Evolutionary conservation across 2,888 invertebrate genomes (phyloP).

Genomic region (Rotaria magnacalcarata): DNA sequence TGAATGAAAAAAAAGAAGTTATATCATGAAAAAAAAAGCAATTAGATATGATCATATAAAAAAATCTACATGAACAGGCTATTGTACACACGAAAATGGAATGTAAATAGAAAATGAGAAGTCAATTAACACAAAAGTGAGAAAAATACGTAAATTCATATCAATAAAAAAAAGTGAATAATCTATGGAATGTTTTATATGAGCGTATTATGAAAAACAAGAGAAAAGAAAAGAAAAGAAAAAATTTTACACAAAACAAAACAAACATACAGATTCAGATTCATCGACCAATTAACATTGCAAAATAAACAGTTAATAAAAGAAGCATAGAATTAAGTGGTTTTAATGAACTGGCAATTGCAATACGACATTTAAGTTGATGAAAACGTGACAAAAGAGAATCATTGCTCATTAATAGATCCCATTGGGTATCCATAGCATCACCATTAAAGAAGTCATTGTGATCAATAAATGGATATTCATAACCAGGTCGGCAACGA

Average conservation of each 20-base stretch:
- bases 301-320: slow-evolving; percentile 4
- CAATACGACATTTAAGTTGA: slow-evolving; percentile 78
- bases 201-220: background rate
- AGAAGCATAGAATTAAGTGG: slow-evolving; percentile 2
- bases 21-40: no score
- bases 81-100: background rate
- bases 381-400: slow-evolving; percentile 33
- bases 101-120: background rate
- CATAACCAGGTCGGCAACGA: slow-evolving; percentile 90
- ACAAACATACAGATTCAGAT: background rate
- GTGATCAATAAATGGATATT: slow-evolving; percentile 89
- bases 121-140: background rate
- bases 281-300: background rate
- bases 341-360: slow-evolving; percentile 63
- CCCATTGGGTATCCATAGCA: slow-evolving; percentile 44
- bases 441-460: slow-evolving; percentile 68
- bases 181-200: background rate
- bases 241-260: background rate
- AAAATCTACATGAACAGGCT: background rate
- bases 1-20: no score
- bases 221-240: background rate
- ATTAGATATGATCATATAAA: background rate
- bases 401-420: slow-evolving; percentile 38
- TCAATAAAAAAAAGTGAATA: background rate
- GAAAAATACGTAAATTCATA: slow-evolving; percentile 7